These are phyloP conservation scores for Ptilodon capucinus DNA, from an alignment of 2,888 invertebrate genomes.

Conservation along the genomic window DNA sequence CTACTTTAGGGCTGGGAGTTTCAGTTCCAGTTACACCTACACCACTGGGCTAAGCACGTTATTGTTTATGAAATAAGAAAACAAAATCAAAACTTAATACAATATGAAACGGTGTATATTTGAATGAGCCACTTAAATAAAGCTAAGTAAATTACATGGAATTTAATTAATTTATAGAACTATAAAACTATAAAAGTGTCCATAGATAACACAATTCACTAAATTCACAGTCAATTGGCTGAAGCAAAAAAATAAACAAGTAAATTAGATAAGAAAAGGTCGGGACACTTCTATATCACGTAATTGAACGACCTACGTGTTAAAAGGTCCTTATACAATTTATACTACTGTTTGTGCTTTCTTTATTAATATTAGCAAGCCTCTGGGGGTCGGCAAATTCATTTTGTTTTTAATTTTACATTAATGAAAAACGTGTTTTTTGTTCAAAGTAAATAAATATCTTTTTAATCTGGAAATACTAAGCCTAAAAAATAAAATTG, in stretches of 20 bases:
- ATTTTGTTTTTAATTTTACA: neutral
- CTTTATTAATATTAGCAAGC: neutral
- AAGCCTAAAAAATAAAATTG: neutral
- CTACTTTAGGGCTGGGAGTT: too few species aligned
- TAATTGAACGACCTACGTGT: slow-evolving; percentile 33
- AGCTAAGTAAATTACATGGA: too few species aligned
- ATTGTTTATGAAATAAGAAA: too few species aligned
- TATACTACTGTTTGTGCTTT: slow-evolving; percentile 17
- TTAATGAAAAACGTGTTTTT: slow-evolving; percentile 1
- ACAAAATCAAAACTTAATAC: too few species aligned
- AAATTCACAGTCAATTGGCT: neutral
- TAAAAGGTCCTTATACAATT: slow-evolving; percentile 17
- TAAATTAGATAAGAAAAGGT: slow-evolving; percentile 32
- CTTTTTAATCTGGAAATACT: neutral
- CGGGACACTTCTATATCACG: slow-evolving; percentile 26
- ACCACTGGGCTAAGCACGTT: too few species aligned
- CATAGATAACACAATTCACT: neutral
- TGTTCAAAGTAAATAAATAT: neutral
- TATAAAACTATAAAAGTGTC: neutral
- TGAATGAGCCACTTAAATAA: too few species aligned
- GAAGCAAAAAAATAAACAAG: neutral
- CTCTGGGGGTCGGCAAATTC: neutral
- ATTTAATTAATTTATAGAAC: too few species aligned
- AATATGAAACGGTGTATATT: too few species aligned
- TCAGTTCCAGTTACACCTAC: too few species aligned